Evolutionary conservation across 2,113 vertebrate species (phyloP), one percentile per base, ranked within the genome.

Genomic region (Engraulis encrasicolus): DNA sequence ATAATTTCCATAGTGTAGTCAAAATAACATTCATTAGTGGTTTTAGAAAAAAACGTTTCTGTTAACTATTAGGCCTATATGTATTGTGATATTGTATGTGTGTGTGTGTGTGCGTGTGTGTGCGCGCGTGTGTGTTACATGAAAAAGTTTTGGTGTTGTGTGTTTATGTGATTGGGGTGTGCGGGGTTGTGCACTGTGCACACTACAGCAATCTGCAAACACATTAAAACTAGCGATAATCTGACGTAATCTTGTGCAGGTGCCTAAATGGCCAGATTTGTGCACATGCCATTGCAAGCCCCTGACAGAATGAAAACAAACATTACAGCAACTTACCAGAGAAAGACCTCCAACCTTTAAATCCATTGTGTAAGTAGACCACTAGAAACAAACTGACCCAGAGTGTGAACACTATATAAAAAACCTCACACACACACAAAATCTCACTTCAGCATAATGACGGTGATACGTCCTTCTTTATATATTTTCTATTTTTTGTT

Each of bases 211-310:
- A 82, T 78, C 90, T 91, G 88, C 90, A 86, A 92, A 92, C 91
- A 92, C 92, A 93, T 95, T 95, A 95, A 95, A 95, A 92, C 92
- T 92, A 91, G n/a, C 89, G 92, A 92, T 93, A 94, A 94, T 95
- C 93, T 94, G 90, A 58, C 84, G 89, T 94, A 94, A 94, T 94
- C 92, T 93, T 84, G 85, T 6, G 14, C n/a, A 61, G n/a, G n/a
- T 36, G 23, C 14, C 36, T 40, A 19, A 61, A 52, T 11, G 50
- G n/a, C 1, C 40, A 45, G 40, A 45, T 45, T 45, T 45, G 40
- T 45, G 40, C 9, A 9, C 54, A 58, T 58, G 19, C 23, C 19
- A n/a, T 19, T n/a, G 54, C 9, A 58, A n/a, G 2, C 54, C 20
- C 54, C 54, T 58, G 19, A 58, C 40, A 45, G 40, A 45, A 45